Base-by-base conservation (phyloP, 64 coral and sea anemone genomes). In the Platygyra sinensis region DNA sequence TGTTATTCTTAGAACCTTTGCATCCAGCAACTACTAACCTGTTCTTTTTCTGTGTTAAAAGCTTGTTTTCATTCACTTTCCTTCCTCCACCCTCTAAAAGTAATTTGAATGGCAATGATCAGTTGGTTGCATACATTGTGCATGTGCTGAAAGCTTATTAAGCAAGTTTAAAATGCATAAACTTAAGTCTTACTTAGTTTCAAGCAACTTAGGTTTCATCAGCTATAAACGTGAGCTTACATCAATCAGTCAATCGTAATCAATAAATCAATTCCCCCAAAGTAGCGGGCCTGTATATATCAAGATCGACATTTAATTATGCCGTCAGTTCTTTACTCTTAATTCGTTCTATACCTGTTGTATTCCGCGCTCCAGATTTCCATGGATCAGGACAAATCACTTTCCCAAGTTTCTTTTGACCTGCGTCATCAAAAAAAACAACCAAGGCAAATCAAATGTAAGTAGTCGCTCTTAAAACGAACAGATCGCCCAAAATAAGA, bases 1-100 rank as follows among this genome's bases (percentile, higher is more conserved):
- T 46, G 42, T 8, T 5, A 46, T 5, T 46, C 5, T 36, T 5
- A 46, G 5, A 46, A 46, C 42, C 5, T 46, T 46, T 46, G 42
- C 42, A 46, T 46, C 42, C 42, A 46, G 7, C 6, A 7, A 8
- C 5, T 32, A 52, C 59, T 50, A 9, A 95, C 96, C 96, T 98
- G 90, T 98, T 98, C 89, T 98, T 98, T 78, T 95, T 98, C 76
- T 94, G 88, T 31, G 96, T 98, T 11, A 98, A 79, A 36, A 98
- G 77, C 77, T 98, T 98, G 76, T 98, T 98, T 86, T 98, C 96
- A 54, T 90, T 90, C 30, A 98, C 79, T 64, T 90, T 98, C 86
- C 96, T 95, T 73, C 96, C 96, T 89, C 93, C 96, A 65, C 90
- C 82, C n/a, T 98, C 96, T 98, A 72, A 52, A 63, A n/a, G 76